phyloP scores from a whole-genome alignment of 2,797 vertebrate species.

The Cygnus olor region DNA sequence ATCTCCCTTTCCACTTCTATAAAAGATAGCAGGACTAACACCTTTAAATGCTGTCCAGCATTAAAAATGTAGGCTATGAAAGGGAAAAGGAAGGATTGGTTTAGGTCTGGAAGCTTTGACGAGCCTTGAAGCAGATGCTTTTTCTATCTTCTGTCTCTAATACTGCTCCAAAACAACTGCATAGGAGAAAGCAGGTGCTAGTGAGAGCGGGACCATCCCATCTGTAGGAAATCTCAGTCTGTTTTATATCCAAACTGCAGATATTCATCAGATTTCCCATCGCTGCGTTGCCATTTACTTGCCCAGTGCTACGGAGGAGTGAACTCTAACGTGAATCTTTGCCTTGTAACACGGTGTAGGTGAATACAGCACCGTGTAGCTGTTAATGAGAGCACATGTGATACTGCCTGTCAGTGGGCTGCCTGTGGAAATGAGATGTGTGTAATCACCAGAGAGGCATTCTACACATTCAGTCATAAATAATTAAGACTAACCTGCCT shows the following conservation, averaged over 20 bases:
- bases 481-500: conserved; percentile 59
- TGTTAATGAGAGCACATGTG: not conserved
- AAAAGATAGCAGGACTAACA: not conserved
- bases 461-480: conserved; percentile 39
- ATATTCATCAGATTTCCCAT: not conserved
- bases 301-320: not conserved
- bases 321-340: not conserved
- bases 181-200: not conserved
- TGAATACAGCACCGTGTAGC: not conserved
- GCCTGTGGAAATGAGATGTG: not conserved
- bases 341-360: not conserved
- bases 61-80: not conserved
- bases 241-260: not conserved
- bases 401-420: not conserved
- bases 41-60: not conserved
- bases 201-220: not conserved
- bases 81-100: not conserved
- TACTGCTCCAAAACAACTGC: not conserved
- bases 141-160: rapidly evolving
- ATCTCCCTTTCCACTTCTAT: not conserved
- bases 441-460: conserved; percentile 1
- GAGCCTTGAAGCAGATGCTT: not conserved
- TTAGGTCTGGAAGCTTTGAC: not conserved
- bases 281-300: not conserved
- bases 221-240: not conserved